Base-by-base conservation (phyloP, 2,797 vertebrate species). In the Sebastes itinus region DNA sequence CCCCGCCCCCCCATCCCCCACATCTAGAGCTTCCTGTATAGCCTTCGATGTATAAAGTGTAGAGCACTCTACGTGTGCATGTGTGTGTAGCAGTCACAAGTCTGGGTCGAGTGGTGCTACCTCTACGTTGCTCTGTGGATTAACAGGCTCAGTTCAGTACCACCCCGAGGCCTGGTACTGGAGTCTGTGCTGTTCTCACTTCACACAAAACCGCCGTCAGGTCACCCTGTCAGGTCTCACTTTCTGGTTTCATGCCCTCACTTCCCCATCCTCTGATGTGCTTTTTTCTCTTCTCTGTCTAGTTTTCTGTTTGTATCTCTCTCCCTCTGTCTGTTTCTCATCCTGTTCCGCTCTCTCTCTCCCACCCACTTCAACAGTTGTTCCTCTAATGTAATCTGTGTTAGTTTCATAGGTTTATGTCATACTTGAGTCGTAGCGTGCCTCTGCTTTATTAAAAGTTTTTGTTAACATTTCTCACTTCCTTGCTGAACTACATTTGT, bases 181-280 rank as follows among this genome's bases (percentile, higher is more conserved):
- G 61, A 71, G 69, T 80, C 75, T 83, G 66, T 22, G 27, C 72
- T 68, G 33, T 83, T 66, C 74, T 85, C 64, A 77, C 46, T 61
- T 73, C 16, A 80, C 58, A 52, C 56, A 77, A 78, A 81, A 80
- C 18, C 77, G 62, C 58, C 33, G 33, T 84, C 58, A 82, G 67
- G 65, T 87, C 75, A 64, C 42, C 38, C 30, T 72, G 52, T 88
- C 72, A 22, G 60, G 60, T 90, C 83, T 89, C 71, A 68, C 78
- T 89, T 89, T 90, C 67, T 84, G 80, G 75, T 86, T 85, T 91
- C 58, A 67, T 85, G 7, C 69, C 35, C 55, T 66, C 30, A 88
- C 85, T 90, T 87, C 78, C 84, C 30, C 73, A 42, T 81, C 68
- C 32, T 82, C 30, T 66, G 33, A 66, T 52, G 28, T 78, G 12